These are phyloP conservation scores for Chloroceryle inda DNA, from an alignment of 2,797 vertebrate species.

Conservation along the genomic window DNA sequence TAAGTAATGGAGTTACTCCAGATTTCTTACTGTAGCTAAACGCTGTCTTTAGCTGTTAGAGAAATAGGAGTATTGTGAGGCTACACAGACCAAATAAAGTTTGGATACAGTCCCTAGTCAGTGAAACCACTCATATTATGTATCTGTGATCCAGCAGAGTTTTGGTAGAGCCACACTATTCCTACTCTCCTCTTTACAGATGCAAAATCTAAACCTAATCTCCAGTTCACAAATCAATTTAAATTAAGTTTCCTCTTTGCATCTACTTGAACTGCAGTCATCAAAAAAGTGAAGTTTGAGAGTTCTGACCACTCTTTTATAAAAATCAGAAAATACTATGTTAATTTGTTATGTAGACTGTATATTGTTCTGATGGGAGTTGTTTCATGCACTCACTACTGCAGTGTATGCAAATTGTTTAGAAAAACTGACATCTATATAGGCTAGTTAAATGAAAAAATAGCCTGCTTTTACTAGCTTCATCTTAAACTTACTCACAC, in stretches of 20 bases:
- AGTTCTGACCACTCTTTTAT: not conserved
- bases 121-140: rapidly evolving
- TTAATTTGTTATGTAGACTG: not conserved
- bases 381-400: not conserved
- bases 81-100: not conserved
- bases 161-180: not conserved
- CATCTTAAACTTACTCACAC: not conserved
- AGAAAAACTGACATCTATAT: not conserved
- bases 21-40: not conserved
- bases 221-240: not conserved
- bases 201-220: not conserved
- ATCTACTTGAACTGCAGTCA: not conserved
- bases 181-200: not conserved
- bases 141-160: not conserved
- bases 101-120: not conserved
- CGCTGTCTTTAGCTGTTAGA: not conserved
- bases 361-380: not conserved
- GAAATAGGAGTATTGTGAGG: not conserved
- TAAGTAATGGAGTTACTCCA: not conserved
- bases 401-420: not conserved
- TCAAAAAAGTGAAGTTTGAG: not conserved
- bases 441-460: not conserved
- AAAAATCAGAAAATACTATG: not conserved
- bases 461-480: not conserved
- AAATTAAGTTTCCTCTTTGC: not conserved